A percentile compares a stretch with the other conserved stretches of the same genome.
These are phyloP conservation scores for Acrossocheilus fasciatus DNA, from an alignment of 2,797 vertebrate genomes.

Conservation along the genomic window DNA sequence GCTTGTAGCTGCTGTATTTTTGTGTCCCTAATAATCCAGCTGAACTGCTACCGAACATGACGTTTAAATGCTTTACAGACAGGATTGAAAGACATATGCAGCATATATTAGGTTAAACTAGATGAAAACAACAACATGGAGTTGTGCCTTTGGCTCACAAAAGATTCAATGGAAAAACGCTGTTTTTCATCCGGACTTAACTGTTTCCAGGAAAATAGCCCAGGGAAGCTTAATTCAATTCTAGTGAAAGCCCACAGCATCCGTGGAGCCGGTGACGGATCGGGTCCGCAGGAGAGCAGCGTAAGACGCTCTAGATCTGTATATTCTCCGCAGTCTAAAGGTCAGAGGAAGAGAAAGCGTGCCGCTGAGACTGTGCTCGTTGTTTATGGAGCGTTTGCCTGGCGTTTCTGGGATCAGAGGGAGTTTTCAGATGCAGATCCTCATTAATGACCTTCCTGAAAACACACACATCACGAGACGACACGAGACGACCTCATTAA, in stretches of 20 bases:
- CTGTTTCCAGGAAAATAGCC: neutral
- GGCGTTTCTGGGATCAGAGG: neutral
- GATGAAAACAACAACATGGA: neutral
- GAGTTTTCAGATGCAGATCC: constrained; percentile 15
- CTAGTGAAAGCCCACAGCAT: neutral
- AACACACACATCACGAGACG: neutral
- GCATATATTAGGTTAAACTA: neutral
- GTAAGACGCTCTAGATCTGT: neutral
- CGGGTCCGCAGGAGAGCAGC: neutral
- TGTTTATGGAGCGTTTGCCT: neutral
- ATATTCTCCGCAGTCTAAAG: neutral
- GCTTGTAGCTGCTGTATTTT: neutral
- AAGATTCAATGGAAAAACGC: neutral
- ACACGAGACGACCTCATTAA: neutral
- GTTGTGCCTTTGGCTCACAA: neutral
- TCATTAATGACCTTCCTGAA: constrained; percentile 6
- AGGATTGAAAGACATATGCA: neutral
- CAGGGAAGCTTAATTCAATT: neutral
- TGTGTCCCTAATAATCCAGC: neutral
- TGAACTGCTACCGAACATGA: neutral
- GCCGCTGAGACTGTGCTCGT: neutral
- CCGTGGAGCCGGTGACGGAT: neutral
- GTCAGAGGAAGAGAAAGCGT: neutral
- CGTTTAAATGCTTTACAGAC: neutral
- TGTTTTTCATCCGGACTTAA: neutral